Conservation (phyloP, 2,797 vertebrate genomes). For the Intellagama lesueurii region DNA sequence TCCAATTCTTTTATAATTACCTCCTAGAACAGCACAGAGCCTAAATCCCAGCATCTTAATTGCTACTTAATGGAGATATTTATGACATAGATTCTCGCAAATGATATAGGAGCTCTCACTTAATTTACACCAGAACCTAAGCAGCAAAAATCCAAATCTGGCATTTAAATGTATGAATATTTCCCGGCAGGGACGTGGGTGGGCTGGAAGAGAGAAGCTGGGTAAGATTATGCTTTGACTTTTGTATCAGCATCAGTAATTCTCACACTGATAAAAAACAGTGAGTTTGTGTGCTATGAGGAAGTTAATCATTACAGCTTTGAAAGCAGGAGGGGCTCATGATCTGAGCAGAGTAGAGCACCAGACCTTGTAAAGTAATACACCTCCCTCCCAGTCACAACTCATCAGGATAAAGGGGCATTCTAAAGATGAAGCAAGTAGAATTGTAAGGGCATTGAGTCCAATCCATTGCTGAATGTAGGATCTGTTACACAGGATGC, state of each 20-base stretch:
- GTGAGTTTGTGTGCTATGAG: not conserved
- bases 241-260: not conserved
- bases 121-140: slow-evolving; percentile 55
- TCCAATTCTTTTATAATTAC: slow-evolving; percentile 81
- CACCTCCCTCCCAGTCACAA: too few relatives aligned
- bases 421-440: not conserved
- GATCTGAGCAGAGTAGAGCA: too few relatives aligned
- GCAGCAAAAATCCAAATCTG: slow-evolving; percentile 39
- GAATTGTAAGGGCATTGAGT: not conserved
- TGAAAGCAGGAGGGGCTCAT: too few relatives aligned
- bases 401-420: not conserved
- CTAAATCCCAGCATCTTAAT: slow-evolving; percentile 76
- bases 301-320: not conserved
- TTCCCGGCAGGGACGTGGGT: not conserved
- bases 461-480: not conserved
- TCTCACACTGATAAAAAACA: not conserved
- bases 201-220: not conserved
- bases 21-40: slow-evolving; percentile 70
- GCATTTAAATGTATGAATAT: slow-evolving; percentile 28
- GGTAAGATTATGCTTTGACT: not conserved
- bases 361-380: too few relatives aligned
- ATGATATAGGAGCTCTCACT: slow-evolving; percentile 56
- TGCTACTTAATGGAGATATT: slow-evolving; percentile 77
- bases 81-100: slow-evolving; percentile 71
- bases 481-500: not conserved